Base-by-base conservation (phyloP, 2,113 vertebrate species). In the Myotis lucifugus region DNA sequence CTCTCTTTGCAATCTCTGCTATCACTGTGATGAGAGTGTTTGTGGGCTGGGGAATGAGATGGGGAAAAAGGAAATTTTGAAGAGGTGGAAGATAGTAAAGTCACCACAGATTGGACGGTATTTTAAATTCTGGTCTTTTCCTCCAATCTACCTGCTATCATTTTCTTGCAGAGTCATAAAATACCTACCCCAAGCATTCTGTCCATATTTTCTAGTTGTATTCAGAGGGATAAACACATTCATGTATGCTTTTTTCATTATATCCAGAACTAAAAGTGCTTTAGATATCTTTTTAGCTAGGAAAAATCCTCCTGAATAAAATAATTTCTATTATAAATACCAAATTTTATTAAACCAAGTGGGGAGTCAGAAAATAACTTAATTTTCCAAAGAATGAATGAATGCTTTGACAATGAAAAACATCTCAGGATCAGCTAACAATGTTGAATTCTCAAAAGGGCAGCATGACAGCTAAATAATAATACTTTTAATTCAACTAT, bases 291-390 rank as follows among this genome's bases (percentile, higher is more conserved):
- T 95, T 37, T 78, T 70, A 85, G 34, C 64, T 54, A 77, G 37
- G 5, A 18, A 88, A 95, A 93, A 91, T n/a, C 3, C 29, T 96
- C n/a, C 42, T 93, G 34, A 40, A 12, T 59, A 93, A 94, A 85
- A 92, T 67, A 50, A 76, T 95, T 82, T 88, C 27, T 93, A 23
- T 73, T 88, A 76, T 73, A 40, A 87, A 29, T 82, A 27, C 11
- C 7, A 85, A 85, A 54, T 77, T 64, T 73, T 86, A 54, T 52
- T 88, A 42, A 94, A 46, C 19, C 29, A 88, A 90, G 21, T 29
- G 2, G 5, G 7, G 54, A 76, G 40, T 76, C 21, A 85, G 46
- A 72, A 81, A 34, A 85, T 93, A 82, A 32, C 54, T 56, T 74
- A 67, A 87, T 90, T 91, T 87, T 85, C 84, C 18, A 54, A 7